Evolutionary conservation across 2,888 invertebrate species (phyloP).

Genomic region (Trachelus tabidus): DNA sequence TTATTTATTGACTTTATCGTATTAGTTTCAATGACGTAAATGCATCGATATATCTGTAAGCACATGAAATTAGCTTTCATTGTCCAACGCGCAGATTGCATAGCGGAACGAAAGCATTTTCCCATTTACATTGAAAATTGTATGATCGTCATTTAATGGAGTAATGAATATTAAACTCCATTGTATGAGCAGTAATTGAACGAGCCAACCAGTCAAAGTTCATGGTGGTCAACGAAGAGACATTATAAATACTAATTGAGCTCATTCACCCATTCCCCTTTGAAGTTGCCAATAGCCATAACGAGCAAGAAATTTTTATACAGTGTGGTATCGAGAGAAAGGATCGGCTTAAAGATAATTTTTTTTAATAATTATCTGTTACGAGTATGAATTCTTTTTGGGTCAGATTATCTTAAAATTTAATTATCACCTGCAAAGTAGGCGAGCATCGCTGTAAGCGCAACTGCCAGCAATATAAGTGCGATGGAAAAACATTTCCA

Average conservation of each 20-base stretch:
- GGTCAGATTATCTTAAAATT: neutral
- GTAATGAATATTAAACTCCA: neutral
- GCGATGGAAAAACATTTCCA: slow-evolving; percentile 97
- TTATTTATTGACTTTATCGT: neutral
- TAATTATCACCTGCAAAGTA: slow-evolving; percentile 85
- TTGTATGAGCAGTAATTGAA: neutral
- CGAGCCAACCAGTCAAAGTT: neutral
- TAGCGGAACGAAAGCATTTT: neutral
- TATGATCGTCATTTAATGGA: neutral
- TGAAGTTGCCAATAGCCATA: neutral
- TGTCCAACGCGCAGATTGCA: neutral
- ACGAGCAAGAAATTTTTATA: neutral
- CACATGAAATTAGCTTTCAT: neutral
- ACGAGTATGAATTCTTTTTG: neutral
- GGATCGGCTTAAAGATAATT: neutral
- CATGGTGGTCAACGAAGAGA: neutral
- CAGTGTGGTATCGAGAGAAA: neutral
- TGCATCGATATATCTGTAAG: neutral
- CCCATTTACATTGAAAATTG: neutral
- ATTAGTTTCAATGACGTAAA: neutral
- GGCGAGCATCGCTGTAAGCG: slow-evolving; percentile 91
- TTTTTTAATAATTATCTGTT: neutral
- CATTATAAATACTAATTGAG: neutral
- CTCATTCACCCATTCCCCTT: neutral
- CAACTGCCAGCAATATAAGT: slow-evolving; percentile 90